These are phyloP conservation scores for Dermatophagoides farinae DNA, from an alignment of 1,140 invertebrate species.

Conservation along the genomic window DNA sequence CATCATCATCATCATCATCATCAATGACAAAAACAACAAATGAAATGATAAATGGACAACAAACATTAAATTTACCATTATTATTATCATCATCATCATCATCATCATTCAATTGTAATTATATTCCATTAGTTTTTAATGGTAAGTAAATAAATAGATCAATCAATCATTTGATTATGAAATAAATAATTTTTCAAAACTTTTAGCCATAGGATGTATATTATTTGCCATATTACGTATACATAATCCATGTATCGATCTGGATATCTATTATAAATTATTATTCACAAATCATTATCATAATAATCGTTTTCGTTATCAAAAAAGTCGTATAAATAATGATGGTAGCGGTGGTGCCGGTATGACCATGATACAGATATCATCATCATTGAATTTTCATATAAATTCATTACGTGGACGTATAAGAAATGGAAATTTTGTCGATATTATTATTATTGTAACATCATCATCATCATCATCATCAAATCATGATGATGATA, in stretches of 20 bases:
- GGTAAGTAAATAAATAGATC: too few relatives aligned
- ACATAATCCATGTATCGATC: neutral
- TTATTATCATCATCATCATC: too few relatives aligned
- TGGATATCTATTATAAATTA: neutral
- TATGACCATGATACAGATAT: too few relatives aligned
- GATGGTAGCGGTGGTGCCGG: too few relatives aligned
- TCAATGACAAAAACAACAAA: neutral
- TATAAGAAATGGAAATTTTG: neutral
- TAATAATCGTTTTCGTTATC: too few relatives aligned
- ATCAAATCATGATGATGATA: too few relatives aligned
- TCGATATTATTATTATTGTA: neutral
- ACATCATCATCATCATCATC: too few relatives aligned
- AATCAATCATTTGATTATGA: too few relatives aligned
- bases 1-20: neutral
- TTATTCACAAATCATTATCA: neutral
- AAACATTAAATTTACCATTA: neutral
- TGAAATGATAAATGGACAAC: neutral
- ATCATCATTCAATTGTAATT: too few relatives aligned
- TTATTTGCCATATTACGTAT: neutral
- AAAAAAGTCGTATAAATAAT: too few relatives aligned
- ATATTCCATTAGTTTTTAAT: neutral
- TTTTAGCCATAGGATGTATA: neutral
- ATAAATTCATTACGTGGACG: neutral
- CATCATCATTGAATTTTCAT: neutral
- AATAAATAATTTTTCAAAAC: too few relatives aligned